Evolutionary conservation across 2,888 invertebrate species (phyloP), one percentile per base, ranked within the genome.

Genomic region (Endomychus coccineus): DNA sequence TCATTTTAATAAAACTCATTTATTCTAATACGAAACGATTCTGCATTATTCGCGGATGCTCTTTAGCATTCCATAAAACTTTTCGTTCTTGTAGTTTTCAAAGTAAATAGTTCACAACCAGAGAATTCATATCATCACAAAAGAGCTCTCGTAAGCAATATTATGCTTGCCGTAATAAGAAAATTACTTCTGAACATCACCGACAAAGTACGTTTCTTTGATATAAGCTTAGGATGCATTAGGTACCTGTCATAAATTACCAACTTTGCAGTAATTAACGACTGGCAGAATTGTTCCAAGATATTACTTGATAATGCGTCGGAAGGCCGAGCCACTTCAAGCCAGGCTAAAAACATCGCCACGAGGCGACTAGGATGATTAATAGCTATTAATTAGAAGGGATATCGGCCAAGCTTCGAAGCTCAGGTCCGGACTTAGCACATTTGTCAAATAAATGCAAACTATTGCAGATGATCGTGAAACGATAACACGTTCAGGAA

Each of bases 201-300:
- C n/a, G n/a, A n/a, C n/a, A 19, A 19, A 19, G 6, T 19, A 19
- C n/a, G n/a, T 19, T 19, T 19, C 21, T 19, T 19, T 19, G 21
- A 19, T 19, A 19, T 7, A n/a, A 6, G 21, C 21, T 6, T 6
- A 19, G 21, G 21, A 19, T 19, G 21, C 21, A 19, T 19, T 19
- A 19, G 21, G 6, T 19, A 19, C 21, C 21, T 19, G 21, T 19
- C 21, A 19, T 19, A 19, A 19, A 19, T 19, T 19, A 19, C 6
- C 21, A 19, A 19, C 21, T 19, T n/a, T 19, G 21, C 21, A n/a
- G 21, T 19, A 19, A 19, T 19, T 19, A 19, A 19, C 21, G 21
- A 19, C 6, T n/a, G n/a, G 21, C 21, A n/a, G n/a, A n/a, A n/a
- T n/a, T n/a, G n/a, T n/a, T n/a, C n/a, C n/a, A n/a, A 19, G 21